Base-by-base conservation (phyloP, 1,140 invertebrate species). In the Bombus impatiens region DNA sequence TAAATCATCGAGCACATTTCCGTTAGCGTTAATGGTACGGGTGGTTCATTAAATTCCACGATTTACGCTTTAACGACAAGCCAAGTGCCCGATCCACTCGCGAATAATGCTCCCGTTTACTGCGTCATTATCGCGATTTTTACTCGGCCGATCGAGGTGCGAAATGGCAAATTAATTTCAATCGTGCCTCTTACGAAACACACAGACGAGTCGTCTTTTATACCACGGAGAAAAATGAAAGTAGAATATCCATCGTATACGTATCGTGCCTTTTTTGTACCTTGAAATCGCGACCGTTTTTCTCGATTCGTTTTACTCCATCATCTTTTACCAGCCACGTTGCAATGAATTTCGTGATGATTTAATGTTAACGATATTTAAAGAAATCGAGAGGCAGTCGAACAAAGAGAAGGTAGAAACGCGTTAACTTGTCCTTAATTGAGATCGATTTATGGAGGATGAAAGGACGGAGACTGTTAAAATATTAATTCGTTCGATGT, bases 21-120 rank as follows among this genome's bases (percentile, higher is more conserved):
- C 68, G 10, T 70, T 25, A 47, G 79, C 79, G 62, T 84, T 87
- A 87, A 89, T 79, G 82, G 65, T 62, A 75, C 65, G 70, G 75
- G 83, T 47, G 75, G 82, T 90, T 80, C 82, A 81, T 90, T 90
- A 90, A 90, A 90, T 90, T 88, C 87, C 82, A 59, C 79, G 82
- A 80, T 84, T 87, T 74, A 82, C 44, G 82, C 47, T 53, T 53
- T 53, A 53, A 53, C 47, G 47, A 53, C 47, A 53, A 53, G 18
- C 18, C 47, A 53, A 53, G 47, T 22, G 47, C 47, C 65, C 59
- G 78, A 83, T 82, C 67, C 82, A 44, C 28, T 82, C 74, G 68
- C 85, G 82, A 71, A 82, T 75, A 87, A 90, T 37, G 75, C 75
- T 40, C 78, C 72, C 79, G 82, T 90, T 89, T 83, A 86, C 82